These are phyloP conservation scores for Eilema griseolum DNA, from an alignment of 2,888 invertebrate genomes.

Conservation along the genomic window DNA sequence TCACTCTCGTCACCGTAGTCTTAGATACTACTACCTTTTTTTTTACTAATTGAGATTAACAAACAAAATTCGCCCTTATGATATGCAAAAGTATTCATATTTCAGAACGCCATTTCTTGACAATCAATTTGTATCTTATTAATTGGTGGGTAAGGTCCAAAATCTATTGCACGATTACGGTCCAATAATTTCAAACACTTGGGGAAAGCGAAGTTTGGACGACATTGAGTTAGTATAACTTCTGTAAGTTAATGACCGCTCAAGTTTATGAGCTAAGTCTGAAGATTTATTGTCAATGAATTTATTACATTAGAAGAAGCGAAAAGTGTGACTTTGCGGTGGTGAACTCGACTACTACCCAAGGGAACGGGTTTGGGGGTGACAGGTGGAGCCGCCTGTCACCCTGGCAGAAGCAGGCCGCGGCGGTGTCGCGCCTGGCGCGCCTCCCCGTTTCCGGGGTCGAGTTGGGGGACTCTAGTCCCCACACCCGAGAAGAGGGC, in stretches of 20 bases:
- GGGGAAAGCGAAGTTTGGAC: conserved; percentile 7
- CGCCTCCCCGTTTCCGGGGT: too few relatives aligned
- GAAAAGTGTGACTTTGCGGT: too few relatives aligned
- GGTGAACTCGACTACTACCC: too few relatives aligned
- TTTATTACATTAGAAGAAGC: too few relatives aligned
- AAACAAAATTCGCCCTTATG: conserved; percentile 1
- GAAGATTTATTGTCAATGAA: too few relatives aligned
- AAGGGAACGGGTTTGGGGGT: too few relatives aligned
- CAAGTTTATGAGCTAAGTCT: not conserved
- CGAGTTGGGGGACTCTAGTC: too few relatives aligned
- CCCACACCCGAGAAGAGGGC: too few relatives aligned
- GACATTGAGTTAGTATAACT: not conserved
- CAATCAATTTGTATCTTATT: conserved; percentile 1
- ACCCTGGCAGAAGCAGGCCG: too few relatives aligned
- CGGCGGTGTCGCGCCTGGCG: too few relatives aligned
- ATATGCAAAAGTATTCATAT: conserved; percentile 4
- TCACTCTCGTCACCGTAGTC: not conserved
- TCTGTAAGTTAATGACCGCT: conserved; percentile 9
- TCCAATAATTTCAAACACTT: conserved; percentile 9
- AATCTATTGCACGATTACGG: conserved; percentile 7
- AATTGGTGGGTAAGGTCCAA: not conserved
- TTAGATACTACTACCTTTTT: not conserved
- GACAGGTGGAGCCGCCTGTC: too few relatives aligned
- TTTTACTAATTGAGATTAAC: not conserved
- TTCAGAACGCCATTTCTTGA: not conserved